These are phyloP conservation scores for Drosophila willistoni DNA, from an alignment of 1,140 invertebrate genomes.

Conservation along the genomic window DNA sequence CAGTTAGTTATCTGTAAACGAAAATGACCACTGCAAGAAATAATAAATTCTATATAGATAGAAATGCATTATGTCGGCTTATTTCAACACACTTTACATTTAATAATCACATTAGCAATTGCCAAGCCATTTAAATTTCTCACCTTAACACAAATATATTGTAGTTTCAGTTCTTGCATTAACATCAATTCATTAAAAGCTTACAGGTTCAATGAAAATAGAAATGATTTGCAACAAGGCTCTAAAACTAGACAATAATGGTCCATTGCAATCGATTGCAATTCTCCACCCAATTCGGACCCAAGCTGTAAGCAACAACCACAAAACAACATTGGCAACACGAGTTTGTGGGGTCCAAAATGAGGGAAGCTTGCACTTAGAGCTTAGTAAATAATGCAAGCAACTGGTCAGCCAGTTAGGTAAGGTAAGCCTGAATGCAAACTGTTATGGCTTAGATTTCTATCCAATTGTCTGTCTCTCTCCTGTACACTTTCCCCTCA, in stretches of 20 bases:
- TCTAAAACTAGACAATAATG: background rate
- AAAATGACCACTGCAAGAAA: no score
- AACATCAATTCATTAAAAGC: background rate
- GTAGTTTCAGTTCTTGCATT: background rate
- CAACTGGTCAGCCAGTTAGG: conserved; percentile 15
- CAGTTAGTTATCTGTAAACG: no score
- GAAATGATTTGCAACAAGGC: background rate
- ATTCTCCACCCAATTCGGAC: background rate
- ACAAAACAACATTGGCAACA: conserved; percentile 25
- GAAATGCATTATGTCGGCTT: no score
- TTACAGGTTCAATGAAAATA: background rate
- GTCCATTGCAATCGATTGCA: background rate
- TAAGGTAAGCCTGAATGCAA: background rate
- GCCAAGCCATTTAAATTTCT: no score
- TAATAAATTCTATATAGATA: no score
- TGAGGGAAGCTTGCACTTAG: conserved; percentile 4
- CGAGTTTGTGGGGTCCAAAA: conserved; percentile 3
- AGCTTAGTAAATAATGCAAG: conserved; percentile 27
- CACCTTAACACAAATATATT: no score
- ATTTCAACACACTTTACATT: no score
- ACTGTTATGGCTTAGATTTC: conserved; percentile 52
- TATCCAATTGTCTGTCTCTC: conserved; percentile 21
- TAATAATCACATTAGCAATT: no score
- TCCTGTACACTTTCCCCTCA: background rate
- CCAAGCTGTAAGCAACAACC: background rate